Conservation (phyloP, 2,797 vertebrate species). For the Pelobates cultripes region DNA sequence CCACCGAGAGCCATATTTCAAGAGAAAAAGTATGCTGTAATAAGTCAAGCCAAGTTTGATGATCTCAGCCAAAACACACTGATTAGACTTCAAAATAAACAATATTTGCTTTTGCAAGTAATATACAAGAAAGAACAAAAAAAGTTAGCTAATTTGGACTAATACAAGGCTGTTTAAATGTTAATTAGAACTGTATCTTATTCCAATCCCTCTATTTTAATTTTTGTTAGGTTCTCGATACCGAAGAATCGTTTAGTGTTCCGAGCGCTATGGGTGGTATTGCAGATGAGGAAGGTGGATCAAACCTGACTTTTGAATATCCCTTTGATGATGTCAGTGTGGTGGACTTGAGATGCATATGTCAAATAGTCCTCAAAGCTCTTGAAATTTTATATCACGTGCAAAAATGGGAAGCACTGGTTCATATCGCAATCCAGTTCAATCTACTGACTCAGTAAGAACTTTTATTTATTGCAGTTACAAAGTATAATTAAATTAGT, state of each 20-base stretch:
- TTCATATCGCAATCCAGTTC: conserved; percentile 85
- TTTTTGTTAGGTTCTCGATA: conserved; percentile 69
- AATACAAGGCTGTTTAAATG: too few relatives aligned
- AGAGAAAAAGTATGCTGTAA: too few relatives aligned
- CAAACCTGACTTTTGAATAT: conserved; percentile 75
- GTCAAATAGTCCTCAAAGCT: conserved; percentile 79
- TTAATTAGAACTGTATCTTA: too few relatives aligned
- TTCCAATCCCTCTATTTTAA: background rate
- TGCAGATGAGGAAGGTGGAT: conserved; percentile 77
- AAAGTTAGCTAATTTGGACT: too few relatives aligned
- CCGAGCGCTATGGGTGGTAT: conserved; percentile 76
- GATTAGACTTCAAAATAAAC: too few relatives aligned
- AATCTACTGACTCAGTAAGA: conserved; percentile 83
- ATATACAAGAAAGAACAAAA: too few relatives aligned
- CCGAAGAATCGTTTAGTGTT: conserved; percentile 78
- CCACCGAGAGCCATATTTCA: too few relatives aligned
- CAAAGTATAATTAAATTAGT: too few relatives aligned
- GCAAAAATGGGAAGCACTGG: conserved; percentile 87
- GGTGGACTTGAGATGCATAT: conserved; percentile 84
- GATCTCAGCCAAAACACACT: too few relatives aligned
- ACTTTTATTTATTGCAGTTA: background rate
- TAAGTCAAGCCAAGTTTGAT: too few relatives aligned
- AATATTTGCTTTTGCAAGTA: too few relatives aligned
- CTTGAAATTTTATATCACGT: conserved; percentile 82
- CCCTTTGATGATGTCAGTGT: conserved; percentile 80